phyloP scores from a whole-genome alignment of 2,888 invertebrate species.

The Netelia fuscicornis region DNA sequence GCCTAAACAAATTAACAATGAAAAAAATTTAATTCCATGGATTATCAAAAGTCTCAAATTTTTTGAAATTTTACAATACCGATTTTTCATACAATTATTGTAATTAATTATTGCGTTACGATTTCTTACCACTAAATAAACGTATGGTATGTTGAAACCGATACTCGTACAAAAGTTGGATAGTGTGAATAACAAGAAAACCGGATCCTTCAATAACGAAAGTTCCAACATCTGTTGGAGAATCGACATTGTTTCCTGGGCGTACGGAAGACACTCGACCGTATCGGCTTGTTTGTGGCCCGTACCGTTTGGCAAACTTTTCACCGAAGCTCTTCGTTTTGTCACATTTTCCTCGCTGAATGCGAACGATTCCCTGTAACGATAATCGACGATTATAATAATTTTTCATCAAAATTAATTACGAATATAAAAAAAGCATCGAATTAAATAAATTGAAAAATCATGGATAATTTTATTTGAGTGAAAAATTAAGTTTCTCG shows the following conservation, averaged over 20 bases:
- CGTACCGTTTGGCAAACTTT: constrained; percentile 76
- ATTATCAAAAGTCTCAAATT: not conserved
- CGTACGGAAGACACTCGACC: constrained; percentile 86
- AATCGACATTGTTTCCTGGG: constrained; percentile 90
- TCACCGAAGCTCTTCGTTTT: constrained; percentile 70
- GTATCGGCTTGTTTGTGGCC: constrained; percentile 66
- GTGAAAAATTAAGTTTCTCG: constrained; percentile 25
- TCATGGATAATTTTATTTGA: constrained; percentile 74
- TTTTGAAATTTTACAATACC: not conserved
- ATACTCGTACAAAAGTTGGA: constrained; percentile 98
- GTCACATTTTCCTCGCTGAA: constrained; percentile 72
- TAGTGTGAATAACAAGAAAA: constrained; percentile 95
- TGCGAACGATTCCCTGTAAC: constrained; percentile 72
- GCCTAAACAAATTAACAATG: constrained; percentile 83
- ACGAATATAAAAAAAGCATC: constrained; percentile 8
- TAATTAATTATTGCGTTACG: not conserved
- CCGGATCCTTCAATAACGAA: constrained; percentile 92
- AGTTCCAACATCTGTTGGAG: constrained; percentile 94
- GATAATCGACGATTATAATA: not conserved
- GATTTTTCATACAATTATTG: not conserved
- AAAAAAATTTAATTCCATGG: not conserved
- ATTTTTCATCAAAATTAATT: not conserved
- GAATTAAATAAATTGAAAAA: constrained; percentile 35
- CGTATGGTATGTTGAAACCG: constrained; percentile 97
- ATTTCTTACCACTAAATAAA: constrained; percentile 89